A percentile compares a stretch with the other conserved stretches of the same genome.
Conservation (phyloP, 2,113 vertebrate genomes). For the Rhodinocichla rosea region DNA sequence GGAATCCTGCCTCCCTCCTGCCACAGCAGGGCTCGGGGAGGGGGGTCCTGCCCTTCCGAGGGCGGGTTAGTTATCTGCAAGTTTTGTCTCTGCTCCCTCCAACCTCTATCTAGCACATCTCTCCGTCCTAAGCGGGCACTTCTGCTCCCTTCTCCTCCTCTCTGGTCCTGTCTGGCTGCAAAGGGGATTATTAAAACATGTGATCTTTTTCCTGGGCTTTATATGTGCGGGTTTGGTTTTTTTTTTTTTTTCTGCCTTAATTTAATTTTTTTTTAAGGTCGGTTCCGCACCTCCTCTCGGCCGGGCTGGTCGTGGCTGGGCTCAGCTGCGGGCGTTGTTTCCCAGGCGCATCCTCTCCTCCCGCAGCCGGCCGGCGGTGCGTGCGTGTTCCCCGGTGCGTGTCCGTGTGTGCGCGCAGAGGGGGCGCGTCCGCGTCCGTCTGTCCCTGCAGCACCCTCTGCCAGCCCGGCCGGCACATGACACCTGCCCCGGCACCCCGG, state of each 20-base stretch:
- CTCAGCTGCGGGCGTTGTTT: background rate
- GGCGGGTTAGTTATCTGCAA: background rate
- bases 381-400: no score
- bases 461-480: background rate
- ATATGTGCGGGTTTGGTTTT: background rate
- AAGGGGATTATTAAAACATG: constrained; percentile 29
- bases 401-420: background rate
- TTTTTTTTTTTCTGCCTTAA: background rate
- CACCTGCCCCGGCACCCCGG: background rate
- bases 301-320: background rate
- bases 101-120: background rate
- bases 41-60: background rate
- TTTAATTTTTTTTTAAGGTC: background rate
- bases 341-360: background rate
- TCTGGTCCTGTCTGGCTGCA: background rate
- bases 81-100: background rate
- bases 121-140: background rate
- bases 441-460: constrained; percentile 59
- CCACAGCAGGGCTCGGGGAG: background rate
- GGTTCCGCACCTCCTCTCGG: background rate
- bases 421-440: background rate
- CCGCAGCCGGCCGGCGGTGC: background rate
- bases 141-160: background rate
- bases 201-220: constrained; percentile 13
- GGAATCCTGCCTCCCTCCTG: background rate